phyloP scores from a whole-genome alignment of 2,113 vertebrate species.

The Forbesichthys agassizii region DNA sequence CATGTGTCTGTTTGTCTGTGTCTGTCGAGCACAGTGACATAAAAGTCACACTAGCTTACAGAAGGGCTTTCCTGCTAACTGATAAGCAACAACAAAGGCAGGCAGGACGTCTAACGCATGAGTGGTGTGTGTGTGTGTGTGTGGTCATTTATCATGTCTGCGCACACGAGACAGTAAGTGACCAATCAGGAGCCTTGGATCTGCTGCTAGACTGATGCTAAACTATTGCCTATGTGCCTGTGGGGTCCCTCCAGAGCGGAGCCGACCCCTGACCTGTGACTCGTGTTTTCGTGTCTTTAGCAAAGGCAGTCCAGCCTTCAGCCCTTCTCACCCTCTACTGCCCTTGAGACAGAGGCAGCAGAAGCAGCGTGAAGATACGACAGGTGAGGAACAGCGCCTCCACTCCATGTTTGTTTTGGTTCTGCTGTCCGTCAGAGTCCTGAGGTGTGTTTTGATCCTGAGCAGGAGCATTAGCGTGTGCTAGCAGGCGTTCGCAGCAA shows the following conservation, averaged over 20 bases:
- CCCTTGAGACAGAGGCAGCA: slow-evolving; percentile 93
- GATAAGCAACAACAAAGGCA: background rate
- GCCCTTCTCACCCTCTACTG: slow-evolving; percentile 87
- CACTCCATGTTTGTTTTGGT: background rate
- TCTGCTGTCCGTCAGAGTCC: background rate
- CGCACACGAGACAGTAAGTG: too few species aligned
- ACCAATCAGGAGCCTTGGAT: background rate
- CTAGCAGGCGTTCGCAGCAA: too few species aligned
- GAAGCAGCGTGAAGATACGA: slow-evolving; percentile 82
- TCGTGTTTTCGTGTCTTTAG: slow-evolving; percentile 19
- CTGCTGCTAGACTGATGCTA: background rate
- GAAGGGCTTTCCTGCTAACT: background rate
- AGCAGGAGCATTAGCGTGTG: too few species aligned
- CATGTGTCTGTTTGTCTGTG: too few species aligned
- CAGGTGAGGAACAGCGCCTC: slow-evolving; percentile 70
- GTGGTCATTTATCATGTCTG: too few species aligned
- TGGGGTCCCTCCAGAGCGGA: background rate
- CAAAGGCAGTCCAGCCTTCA: slow-evolving; percentile 85
- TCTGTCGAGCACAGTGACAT: background rate
- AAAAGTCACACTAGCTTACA: background rate
- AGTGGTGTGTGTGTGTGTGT: too few species aligned
- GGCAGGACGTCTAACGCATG: background rate
- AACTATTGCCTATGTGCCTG: background rate
- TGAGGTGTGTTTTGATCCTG: background rate
- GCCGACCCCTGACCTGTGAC: background rate